Evolutionary conservation across 2,888 invertebrate species (phyloP).

Genomic region (Thereva unica): DNA sequence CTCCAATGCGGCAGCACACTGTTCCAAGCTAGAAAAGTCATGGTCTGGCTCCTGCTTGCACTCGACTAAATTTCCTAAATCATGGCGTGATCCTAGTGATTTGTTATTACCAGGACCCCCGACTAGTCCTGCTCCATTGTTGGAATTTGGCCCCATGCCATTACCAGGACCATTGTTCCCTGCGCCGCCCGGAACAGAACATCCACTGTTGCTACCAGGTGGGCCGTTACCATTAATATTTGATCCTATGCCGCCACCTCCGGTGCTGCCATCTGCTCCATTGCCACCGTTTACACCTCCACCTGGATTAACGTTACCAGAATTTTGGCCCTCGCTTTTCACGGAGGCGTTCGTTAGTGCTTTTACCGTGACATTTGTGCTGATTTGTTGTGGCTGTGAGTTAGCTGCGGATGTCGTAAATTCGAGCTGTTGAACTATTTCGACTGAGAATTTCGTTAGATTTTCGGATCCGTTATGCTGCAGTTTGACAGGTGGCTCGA

Average conservation of each 20-base stretch:
- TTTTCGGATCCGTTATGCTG: constrained; percentile 64
- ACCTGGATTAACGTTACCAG: constrained; percentile 49
- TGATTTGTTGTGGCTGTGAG: constrained; percentile 86
- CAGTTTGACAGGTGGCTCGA: constrained; percentile 77
- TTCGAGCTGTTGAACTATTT: constrained; percentile 89
- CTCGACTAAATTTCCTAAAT: constrained; percentile 72
- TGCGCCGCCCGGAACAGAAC: constrained; percentile 47
- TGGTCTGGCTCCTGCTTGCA: constrained; percentile 84
- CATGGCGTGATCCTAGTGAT: constrained; percentile 59
- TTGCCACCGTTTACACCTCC: constrained; percentile 44
- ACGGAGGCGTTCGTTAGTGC: constrained; percentile 69
- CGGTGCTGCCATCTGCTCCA: constrained; percentile 39
- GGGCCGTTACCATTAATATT: constrained; percentile 30
- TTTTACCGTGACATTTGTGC: constrained; percentile 90
- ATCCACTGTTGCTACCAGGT: constrained; percentile 43
- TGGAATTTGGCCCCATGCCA: constrained; percentile 50
- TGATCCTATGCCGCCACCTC: constrained; percentile 30
- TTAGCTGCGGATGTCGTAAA: constrained; percentile 87
- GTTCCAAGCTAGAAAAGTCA: constrained; percentile 83
- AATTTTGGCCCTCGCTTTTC: constrained; percentile 53
- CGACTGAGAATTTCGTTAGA: constrained; percentile 82
- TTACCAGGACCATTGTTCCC: constrained; percentile 47
- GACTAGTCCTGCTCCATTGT: constrained; percentile 38
- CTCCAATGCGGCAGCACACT: constrained; percentile 82
- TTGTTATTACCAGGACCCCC: constrained; percentile 60